Base-by-base conservation (phyloP, 2,888 invertebrate genomes). In the Callimorpha dominula region DNA sequence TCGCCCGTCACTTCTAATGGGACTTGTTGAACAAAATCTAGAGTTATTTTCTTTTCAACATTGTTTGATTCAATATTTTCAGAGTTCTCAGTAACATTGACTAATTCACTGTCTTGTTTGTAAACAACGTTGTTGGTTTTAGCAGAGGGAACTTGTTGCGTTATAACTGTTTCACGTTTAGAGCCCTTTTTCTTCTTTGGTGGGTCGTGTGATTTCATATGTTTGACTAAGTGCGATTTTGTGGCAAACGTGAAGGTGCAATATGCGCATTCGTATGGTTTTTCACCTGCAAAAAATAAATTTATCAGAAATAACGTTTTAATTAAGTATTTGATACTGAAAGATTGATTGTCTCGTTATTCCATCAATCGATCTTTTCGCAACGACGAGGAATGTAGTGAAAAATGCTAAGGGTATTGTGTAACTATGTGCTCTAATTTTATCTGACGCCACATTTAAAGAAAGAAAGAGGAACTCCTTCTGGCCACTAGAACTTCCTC, bases 241-340 rank as follows among this genome's bases (percentile, higher is more conserved):
- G 92, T 91, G n/a, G 90, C 76, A 74, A 91, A 94, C 70, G 88
- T 92, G 50, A 85, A 85, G 1, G 86, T 74, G 73, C 95, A 95
- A 31, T 84, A 81, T 0, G 88, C 86, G 71, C 95, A 95, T 79
- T 94, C 93, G 71, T 89, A 95, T 9, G 94, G 94, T 79, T 91
- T 94, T 81, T 95, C 94, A 60, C 94, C 95, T 95, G 88, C 0
- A 86, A 86, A 72, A 2, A 73, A 63, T 43, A 60, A n/a, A 20
- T 20, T 20, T 11, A n/a, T 6, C n/a, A n/a, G n/a, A 54, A n/a
- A n/a, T 3, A 54, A n/a, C n/a, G n/a, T n/a, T n/a, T n/a, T n/a
- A n/a, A n/a, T n/a, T n/a, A n/a, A n/a, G n/a, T n/a, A n/a, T n/a
- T n/a, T n/a, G n/a, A n/a, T n/a, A n/a, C n/a, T n/a, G n/a, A n/a